A percentile compares a stretch with the other conserved stretches of the same genome.
These are phyloP conservation scores for Chloroclystis v-ata DNA, from an alignment of 2,888 invertebrate genomes.

Conservation along the genomic window DNA sequence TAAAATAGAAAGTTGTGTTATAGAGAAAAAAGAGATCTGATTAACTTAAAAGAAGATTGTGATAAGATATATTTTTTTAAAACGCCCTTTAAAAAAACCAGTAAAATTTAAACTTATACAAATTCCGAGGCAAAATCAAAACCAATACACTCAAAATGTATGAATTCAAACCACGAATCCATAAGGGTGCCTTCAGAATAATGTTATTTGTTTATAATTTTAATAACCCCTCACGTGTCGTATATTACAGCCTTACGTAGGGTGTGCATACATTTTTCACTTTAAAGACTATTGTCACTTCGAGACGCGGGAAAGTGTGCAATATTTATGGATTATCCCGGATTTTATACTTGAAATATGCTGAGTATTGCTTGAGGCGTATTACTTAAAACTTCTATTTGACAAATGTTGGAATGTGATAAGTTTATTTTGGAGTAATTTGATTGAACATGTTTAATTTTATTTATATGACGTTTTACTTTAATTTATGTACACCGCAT, in stretches of 20 bases:
- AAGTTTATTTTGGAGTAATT: too few species aligned
- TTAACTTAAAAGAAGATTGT: too few species aligned
- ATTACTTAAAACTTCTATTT: not conserved
- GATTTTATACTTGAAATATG: constrained; percentile 66
- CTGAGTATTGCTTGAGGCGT: constrained; percentile 48
- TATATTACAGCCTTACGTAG: constrained; percentile 42
- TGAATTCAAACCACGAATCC: constrained; percentile 52
- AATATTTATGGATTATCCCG: constrained; percentile 73
- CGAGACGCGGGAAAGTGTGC: constrained; percentile 57
- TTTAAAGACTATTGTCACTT: constrained; percentile 62
- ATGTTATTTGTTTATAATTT: constrained; percentile 77
- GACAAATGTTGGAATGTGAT: too few species aligned
- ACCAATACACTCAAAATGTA: not conserved
- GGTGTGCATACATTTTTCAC: constrained; percentile 72
- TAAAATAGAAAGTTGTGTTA: too few species aligned
- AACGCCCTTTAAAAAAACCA: too few species aligned
- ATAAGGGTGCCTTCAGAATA: constrained; percentile 61
- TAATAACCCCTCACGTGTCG: constrained; percentile 67
- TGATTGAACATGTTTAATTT: too few species aligned
- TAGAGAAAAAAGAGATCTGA: too few species aligned
- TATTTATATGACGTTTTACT: too few species aligned
- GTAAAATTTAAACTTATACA: too few species aligned
- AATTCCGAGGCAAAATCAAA: not conserved
- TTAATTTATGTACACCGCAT: too few species aligned
- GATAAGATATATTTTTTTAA: too few species aligned